A percentile compares a stretch with the other conserved stretches of the same genome.
phyloP scores from a whole-genome alignment of 1,140 invertebrate species.

The Metopolophium dirhodum region DNA sequence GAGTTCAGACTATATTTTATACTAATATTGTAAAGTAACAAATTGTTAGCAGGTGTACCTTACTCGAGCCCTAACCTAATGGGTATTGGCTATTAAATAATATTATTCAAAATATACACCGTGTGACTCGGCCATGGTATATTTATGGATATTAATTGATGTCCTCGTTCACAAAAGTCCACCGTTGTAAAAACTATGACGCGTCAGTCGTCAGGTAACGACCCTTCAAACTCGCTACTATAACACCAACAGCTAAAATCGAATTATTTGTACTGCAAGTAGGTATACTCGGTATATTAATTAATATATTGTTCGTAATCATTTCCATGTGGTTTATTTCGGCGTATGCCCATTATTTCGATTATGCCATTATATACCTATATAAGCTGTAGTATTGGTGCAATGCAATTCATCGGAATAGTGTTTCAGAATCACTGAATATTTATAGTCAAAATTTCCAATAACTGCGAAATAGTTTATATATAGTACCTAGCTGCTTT shows the following conservation, averaged over 20 bases:
- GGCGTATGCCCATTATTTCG: not conserved
- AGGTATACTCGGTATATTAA: not conserved
- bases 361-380: not conserved
- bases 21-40: not conserved
- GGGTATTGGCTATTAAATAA: not conserved
- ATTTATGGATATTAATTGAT: not conserved
- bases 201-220: not conserved
- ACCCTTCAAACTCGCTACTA: not conserved
- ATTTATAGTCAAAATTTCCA: not conserved
- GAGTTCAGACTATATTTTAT: not conserved
- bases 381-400: not conserved
- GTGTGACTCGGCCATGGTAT: not conserved
- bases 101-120: not conserved
- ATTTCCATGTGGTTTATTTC: slow-evolving; percentile 9
- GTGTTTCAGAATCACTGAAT: not conserved
- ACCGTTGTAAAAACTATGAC: not conserved
- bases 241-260: not conserved
- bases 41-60: not conserved
- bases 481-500: not conserved
- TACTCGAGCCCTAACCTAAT: not conserved
- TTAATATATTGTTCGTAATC: not conserved
- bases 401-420: not conserved
- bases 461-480: not conserved
- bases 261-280: not conserved
- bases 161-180: not conserved